These are phyloP conservation scores for Montipora sp. DNA, from an alignment of 64 coral and sea anemone genomes.

Conservation along the genomic window DNA sequence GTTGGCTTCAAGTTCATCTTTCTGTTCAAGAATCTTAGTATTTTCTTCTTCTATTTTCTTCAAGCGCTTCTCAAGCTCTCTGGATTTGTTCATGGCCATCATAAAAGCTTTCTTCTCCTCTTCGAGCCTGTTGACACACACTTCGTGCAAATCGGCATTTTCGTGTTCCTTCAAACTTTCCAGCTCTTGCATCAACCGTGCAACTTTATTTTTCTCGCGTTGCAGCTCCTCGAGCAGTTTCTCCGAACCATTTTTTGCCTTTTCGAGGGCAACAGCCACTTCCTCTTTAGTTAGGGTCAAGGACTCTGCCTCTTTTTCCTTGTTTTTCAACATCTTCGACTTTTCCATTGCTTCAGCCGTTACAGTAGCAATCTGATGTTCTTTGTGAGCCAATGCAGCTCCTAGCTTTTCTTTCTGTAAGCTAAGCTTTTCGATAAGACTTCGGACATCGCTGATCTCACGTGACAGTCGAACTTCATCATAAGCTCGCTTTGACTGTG, in stretches of 20 bases:
- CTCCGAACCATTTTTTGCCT: conserved; percentile 16
- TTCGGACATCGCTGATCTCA: conserved; percentile 42
- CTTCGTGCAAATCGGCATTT: not conserved
- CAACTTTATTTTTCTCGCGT: conserved; percentile 12
- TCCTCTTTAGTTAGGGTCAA: conserved; percentile 29
- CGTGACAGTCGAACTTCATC: conserved; percentile 37
- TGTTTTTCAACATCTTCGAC: conserved; percentile 22
- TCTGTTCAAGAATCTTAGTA: not conserved
- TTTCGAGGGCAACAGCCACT: conserved; percentile 25
- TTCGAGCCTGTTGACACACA: conserved; percentile 1
- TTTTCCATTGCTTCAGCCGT: conserved; percentile 37
- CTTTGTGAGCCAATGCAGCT: conserved; percentile 26
- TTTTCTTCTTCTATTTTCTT: conserved; percentile 21
- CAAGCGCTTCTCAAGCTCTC: conserved; percentile 37
- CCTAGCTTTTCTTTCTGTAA: conserved; percentile 42
- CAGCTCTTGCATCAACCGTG: not conserved
- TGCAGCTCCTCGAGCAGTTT: conserved; percentile 9
- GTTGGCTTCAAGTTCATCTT: not conserved
- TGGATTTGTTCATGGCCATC: conserved; percentile 15
- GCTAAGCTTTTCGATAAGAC: conserved; percentile 35
- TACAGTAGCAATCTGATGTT: conserved; percentile 23
- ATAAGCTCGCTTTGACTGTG: not conserved
- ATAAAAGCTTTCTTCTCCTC: conserved; percentile 36
- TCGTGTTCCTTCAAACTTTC: conserved; percentile 22
- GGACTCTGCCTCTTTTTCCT: conserved; percentile 42